phyloP scores from a whole-genome alignment of 2,797 vertebrate genomes.

The Siniperca obscura region DNA sequence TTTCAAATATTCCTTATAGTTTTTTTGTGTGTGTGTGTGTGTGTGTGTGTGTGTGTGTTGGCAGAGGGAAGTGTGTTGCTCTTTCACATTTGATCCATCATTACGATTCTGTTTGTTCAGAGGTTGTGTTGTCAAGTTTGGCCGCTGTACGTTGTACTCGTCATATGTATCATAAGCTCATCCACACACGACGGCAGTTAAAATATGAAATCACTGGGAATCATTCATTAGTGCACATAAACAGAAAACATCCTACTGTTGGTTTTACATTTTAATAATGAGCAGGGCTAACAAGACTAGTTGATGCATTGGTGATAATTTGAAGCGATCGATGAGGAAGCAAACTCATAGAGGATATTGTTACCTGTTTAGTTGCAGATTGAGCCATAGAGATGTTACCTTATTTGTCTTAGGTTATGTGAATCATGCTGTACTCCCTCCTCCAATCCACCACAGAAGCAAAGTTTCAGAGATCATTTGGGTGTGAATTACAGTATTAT shows the following conservation, averaged over 20 bases:
- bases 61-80: conserved; percentile 5
- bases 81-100: conserved; percentile 40
- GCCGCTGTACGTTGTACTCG: conserved; percentile 21
- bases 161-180: conserved; percentile 26
- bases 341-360: background rate
- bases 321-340: background rate
- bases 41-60: conserved; percentile 24
- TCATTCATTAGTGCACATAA: conserved; percentile 6
- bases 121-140: conserved; percentile 24
- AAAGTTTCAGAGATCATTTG: conserved; percentile 31
- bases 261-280: background rate
- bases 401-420: background rate
- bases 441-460: conserved; percentile 41
- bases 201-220: conserved; percentile 12
- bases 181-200: conserved; percentile 6
- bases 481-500: conserved; percentile 31
- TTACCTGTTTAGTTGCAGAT: conserved; percentile 10
- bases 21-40: background rate
- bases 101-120: conserved; percentile 23
- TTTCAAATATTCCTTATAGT: background rate
- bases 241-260: background rate
- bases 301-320: conserved; percentile 1
- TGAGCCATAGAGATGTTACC: background rate
- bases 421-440: conserved; percentile 44
- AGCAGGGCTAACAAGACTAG: conserved; percentile 5